These are phyloP conservation scores for Panagrolaimus sp. DNA, from an alignment of 1,140 invertebrate species.

Conservation along the genomic window DNA sequence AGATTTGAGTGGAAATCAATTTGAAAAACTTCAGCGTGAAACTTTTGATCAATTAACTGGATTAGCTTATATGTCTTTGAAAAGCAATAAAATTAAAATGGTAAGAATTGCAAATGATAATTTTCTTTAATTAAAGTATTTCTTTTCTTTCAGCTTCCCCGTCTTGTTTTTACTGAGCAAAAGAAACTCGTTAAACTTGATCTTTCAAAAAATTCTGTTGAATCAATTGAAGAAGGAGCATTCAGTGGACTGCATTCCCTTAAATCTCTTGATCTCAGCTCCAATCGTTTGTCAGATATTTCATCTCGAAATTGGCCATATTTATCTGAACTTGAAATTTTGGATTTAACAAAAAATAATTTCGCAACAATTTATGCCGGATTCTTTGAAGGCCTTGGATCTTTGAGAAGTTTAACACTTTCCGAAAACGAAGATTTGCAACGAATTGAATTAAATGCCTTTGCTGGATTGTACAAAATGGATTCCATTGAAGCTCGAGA, in stretches of 20 bases:
- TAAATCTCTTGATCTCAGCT: neutral
- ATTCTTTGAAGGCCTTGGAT: constrained; percentile 11
- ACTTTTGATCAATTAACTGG: neutral
- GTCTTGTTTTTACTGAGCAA: constrained; percentile 7
- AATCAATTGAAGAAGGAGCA: neutral
- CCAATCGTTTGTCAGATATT: neutral
- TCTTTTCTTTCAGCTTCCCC: neutral
- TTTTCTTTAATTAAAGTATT: too few species aligned
- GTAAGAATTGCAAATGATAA: too few species aligned
- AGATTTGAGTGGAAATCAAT: constrained; percentile 5
- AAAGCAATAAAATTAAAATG: constrained; percentile 1
- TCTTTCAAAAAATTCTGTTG: neutral
- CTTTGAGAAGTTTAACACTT: neutral
- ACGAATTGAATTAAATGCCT: constrained; percentile 4
- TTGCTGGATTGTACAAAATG: constrained; percentile 1
- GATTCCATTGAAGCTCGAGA: neutral
- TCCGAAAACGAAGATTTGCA: constrained; percentile 6
- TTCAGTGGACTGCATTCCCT: constrained; percentile 4
- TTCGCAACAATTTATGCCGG: constrained; percentile 13
- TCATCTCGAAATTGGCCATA: constrained; percentile 13
- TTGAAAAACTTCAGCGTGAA: constrained; percentile 1
- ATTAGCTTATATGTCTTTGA: neutral
- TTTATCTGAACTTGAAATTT: neutral
- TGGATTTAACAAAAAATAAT: constrained; percentile 1
- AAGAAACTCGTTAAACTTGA: constrained; percentile 15